Conservation (phyloP, 2,113 vertebrate species). For the Monopterus albus region DNA sequence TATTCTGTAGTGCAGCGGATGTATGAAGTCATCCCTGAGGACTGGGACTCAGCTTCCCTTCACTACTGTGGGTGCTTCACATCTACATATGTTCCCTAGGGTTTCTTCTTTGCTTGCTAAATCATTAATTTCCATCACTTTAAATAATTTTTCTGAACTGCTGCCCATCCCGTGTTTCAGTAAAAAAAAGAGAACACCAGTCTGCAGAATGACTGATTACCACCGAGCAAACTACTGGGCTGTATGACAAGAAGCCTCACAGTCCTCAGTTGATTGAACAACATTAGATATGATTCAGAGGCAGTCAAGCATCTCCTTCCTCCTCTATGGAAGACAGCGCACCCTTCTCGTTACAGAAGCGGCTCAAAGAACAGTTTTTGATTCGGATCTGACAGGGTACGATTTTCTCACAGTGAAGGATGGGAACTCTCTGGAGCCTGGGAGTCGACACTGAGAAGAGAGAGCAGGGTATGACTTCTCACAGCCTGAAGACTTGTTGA, state of each 20-base stretch:
- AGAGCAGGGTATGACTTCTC: conserved; percentile 15
- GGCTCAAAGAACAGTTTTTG: conserved; percentile 21
- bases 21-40: neutral
- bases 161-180: neutral
- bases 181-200: neutral
- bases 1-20: conserved; percentile 12
- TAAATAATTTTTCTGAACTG: neutral
- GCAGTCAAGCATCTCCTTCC: conserved; percentile 13
- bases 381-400: conserved; percentile 31
- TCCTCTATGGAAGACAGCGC: conserved; percentile 23
- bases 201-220: conserved; percentile 35
- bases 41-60: neutral
- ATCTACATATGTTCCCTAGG: neutral
- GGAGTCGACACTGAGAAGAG: conserved; percentile 29
- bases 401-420: conserved; percentile 38
- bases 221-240: conserved; percentile 15
- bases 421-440: conserved; percentile 8
- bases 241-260: conserved; percentile 33
- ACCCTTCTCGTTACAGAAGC: conserved; percentile 13
- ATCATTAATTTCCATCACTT: conserved; percentile 3
- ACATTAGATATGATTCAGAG: conserved; percentile 30
- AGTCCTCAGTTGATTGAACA: conserved; percentile 21
- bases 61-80: neutral
- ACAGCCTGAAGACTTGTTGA: conserved; percentile 53
- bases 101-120: neutral